Evolutionary conservation across 1,140 invertebrate species (phyloP).

Genomic region (Atta cephalotes): DNA sequence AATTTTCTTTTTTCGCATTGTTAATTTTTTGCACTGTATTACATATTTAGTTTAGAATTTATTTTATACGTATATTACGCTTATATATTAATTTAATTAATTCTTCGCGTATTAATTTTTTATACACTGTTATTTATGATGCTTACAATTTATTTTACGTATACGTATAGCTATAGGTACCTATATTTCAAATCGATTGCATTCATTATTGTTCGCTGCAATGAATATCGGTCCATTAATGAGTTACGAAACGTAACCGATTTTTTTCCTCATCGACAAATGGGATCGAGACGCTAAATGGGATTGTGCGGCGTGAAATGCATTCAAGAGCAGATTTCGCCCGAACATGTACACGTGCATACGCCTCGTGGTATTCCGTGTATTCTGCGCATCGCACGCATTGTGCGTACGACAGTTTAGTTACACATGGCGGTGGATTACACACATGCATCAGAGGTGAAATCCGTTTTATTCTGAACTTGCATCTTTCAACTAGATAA

Average conservation of each 20-base stretch:
- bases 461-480: background rate
- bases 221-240: background rate
- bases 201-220: background rate
- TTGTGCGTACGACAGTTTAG: conserved; percentile 6
- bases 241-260: conserved; percentile 9
- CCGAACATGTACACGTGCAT: background rate
- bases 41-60: background rate
- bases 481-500: conserved; percentile 4
- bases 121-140: background rate
- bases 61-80: background rate
- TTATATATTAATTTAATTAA: background rate
- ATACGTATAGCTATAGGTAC: background rate
- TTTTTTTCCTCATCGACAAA: background rate
- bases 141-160: background rate
- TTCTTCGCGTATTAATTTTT: background rate
- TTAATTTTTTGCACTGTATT: conserved; percentile 4
- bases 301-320: conserved; percentile 28
- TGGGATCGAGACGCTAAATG: conserved; percentile 1
- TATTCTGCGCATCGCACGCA: background rate
- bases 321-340: conserved; percentile 12
- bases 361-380: background rate
- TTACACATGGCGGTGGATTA: conserved; percentile 16
- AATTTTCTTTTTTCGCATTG: background rate
- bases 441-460: background rate
- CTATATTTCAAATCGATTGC: background rate